phyloP scores from a whole-genome alignment of 2,888 invertebrate species.

The Cinara cedri region DNA sequence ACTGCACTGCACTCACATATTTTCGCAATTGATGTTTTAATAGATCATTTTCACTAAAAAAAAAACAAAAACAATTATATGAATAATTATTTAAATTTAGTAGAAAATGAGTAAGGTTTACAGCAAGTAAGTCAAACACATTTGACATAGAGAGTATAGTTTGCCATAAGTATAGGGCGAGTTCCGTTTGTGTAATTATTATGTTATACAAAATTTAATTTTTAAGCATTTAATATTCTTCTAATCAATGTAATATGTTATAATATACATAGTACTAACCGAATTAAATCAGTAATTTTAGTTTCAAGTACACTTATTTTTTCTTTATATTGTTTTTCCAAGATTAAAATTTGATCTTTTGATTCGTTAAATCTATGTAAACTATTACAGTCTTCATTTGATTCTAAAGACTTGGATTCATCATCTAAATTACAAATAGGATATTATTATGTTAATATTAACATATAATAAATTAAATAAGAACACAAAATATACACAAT shows the following conservation, averaged over 20 bases:
- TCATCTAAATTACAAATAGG: slow-evolving; percentile 50
- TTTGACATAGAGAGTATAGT: no score
- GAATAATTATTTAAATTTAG: not conserved
- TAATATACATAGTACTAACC: slow-evolving; percentile 53
- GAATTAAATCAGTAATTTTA: slow-evolving; percentile 60
- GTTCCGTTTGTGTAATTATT: no score
- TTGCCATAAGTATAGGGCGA: no score
- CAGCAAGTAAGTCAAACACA: no score
- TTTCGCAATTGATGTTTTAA: slow-evolving; percentile 83
- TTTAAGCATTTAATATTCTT: no score
- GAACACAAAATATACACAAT: not conserved
- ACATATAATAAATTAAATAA: not conserved
- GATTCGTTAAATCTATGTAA: slow-evolving; percentile 52
- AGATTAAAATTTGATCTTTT: slow-evolving; percentile 54
- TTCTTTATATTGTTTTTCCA: slow-evolving; percentile 55
- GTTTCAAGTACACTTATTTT: slow-evolving; percentile 58
- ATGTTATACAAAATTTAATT: no score
- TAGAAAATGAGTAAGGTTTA: no score
- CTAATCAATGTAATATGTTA: no score
- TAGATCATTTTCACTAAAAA: slow-evolving; percentile 78
- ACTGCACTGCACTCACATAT: slow-evolving; percentile 87
- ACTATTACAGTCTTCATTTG: slow-evolving; percentile 55
- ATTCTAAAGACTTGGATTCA: slow-evolving; percentile 57
- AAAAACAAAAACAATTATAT: not conserved
- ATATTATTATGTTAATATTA: not conserved